A percentile compares a stretch with the other conserved stretches of the same genome.
Conservation (phyloP, 1,140 invertebrate genomes). For the Aleiodes sp. region DNA sequence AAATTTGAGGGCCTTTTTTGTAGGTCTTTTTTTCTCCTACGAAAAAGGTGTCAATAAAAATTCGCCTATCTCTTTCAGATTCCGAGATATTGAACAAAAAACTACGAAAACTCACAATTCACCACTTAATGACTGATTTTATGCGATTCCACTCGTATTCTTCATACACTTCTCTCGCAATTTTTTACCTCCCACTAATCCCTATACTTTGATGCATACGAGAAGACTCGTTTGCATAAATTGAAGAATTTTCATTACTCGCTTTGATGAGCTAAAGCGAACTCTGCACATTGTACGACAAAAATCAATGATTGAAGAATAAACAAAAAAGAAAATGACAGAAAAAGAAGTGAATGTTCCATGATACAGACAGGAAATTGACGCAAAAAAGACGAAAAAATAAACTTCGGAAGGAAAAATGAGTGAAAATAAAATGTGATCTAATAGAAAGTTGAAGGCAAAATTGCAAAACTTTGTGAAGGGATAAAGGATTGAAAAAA, state of each 20-base stretch:
- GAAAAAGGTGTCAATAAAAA: no score
- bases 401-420: neutral
- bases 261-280: neutral
- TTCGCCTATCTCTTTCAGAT: no score
- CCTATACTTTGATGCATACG: neutral
- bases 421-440: neutral
- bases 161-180: neutral
- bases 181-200: conserved; percentile 25
- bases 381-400: neutral
- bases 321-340: neutral
- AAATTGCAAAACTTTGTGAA: neutral
- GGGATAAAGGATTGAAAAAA: no score
- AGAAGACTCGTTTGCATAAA: neutral
- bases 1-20: no score
- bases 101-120: no score
- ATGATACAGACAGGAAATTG: neutral
- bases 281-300: neutral
- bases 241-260: neutral
- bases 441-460: neutral
- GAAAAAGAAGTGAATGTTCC: no score
- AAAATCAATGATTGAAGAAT: neutral
- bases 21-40: no score
- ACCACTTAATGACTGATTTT: neutral
- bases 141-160: neutral
- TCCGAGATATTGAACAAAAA: no score